Conservation (phyloP, 2,888 invertebrate genomes). For the Conus canariensis region DNA sequence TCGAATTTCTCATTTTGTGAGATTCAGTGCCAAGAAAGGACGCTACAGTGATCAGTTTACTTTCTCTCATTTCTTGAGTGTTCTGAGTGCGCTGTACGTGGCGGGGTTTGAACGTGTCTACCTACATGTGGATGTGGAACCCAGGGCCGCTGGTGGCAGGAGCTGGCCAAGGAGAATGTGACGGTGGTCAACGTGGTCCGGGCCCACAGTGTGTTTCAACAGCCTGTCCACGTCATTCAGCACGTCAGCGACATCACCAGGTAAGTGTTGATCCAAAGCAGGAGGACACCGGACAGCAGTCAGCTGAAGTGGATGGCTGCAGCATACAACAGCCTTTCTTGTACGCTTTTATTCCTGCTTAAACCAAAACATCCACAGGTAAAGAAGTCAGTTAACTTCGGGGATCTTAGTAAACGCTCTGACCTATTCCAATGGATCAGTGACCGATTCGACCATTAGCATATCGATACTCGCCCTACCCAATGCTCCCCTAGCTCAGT, state of each 20-base stretch:
- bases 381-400: too few species aligned
- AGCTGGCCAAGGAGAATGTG: constrained; percentile 25
- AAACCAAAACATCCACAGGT: too few species aligned
- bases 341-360: too few species aligned
- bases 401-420: too few species aligned
- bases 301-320: too few species aligned
- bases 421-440: too few species aligned
- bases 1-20: constrained; percentile 22
- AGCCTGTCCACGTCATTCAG: not conserved
- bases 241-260: constrained; percentile 24
- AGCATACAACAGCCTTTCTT: too few species aligned
- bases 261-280: too few species aligned
- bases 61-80: constrained; percentile 40
- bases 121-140: constrained; percentile 42
- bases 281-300: too few species aligned
- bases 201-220: not conserved
- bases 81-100: constrained; percentile 46
- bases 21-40: not conserved
- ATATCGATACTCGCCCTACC: too few species aligned
- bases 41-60: not conserved
- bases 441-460: too few species aligned
- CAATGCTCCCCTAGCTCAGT: too few species aligned
- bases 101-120: constrained; percentile 45
- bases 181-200: constrained; percentile 18
- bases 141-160: constrained; percentile 48